A percentile compares a stretch with the other conserved stretches of the same genome.
These are phyloP conservation scores for Phocides pigmalion DNA, from an alignment of 1,140 invertebrate genomes.

Conservation along the genomic window DNA sequence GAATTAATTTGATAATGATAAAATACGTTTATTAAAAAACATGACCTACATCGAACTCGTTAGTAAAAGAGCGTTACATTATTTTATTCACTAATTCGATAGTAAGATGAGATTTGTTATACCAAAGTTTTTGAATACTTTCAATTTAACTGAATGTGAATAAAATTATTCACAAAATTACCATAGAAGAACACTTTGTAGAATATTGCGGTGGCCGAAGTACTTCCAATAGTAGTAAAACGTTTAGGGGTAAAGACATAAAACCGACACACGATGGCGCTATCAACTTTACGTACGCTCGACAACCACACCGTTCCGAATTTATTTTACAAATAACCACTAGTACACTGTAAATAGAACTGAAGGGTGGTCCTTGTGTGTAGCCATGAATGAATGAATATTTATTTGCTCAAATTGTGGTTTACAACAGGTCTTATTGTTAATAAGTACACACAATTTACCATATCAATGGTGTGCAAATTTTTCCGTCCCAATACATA, in stretches of 20 bases:
- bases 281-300: conserved; percentile 7
- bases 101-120: too few relatives aligned
- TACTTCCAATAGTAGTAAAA: conserved; percentile 23
- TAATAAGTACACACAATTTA: too few relatives aligned
- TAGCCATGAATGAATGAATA: conserved; percentile 4
- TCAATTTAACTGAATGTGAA: background rate
- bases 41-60: conserved; percentile 22
- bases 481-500: too few relatives aligned
- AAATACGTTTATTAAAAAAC: conserved; percentile 16
- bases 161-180: background rate
- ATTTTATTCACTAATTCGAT: too few relatives aligned
- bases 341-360: too few relatives aligned
- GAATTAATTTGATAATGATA: conserved; percentile 17
- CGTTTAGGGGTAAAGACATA: conserved; percentile 28
- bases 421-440: too few relatives aligned
- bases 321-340: background rate
- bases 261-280: conserved; percentile 18
- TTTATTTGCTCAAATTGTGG: too few relatives aligned
- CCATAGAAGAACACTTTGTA: conserved; percentile 11
- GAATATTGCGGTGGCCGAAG: conserved; percentile 16
- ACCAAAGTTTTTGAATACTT: background rate
- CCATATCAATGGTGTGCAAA: too few relatives aligned
- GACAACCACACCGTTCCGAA: background rate
- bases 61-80: too few relatives aligned
- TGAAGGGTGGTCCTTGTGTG: background rate